Percentiles rank a stretch among this genome's conserved stretches.
These are phyloP conservation scores for Hylomyscus alleni DNA, from an alignment of 2,797 vertebrate genomes.

Conservation along the genomic window DNA sequence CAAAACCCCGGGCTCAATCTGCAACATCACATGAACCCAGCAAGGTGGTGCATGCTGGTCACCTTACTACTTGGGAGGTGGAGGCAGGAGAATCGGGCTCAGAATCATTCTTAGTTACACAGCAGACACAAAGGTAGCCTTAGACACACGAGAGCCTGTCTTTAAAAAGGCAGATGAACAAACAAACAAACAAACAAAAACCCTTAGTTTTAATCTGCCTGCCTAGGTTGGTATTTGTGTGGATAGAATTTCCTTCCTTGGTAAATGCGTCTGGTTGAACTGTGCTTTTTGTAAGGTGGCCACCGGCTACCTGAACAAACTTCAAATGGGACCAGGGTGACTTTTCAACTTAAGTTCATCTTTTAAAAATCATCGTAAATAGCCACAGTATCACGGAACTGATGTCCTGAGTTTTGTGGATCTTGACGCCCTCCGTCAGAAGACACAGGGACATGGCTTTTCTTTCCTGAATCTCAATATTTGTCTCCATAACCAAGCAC, in stretches of 20 bases:
- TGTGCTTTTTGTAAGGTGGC: neutral
- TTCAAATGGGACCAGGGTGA: neutral
- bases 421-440: neutral
- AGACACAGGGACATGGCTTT: neutral
- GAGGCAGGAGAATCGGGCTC: neutral
- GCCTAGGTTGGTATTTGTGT: neutral
- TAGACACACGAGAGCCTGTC: neutral
- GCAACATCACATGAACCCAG: neutral
- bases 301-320: neutral
- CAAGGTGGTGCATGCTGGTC: neutral
- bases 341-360: neutral
- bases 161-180: neutral
- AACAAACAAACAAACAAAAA: neutral
- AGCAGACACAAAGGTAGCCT: neutral
- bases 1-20: neutral
- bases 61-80: neutral
- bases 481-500: neutral
- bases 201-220: neutral
- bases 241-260: neutral
- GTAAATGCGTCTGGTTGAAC: too few species aligned
- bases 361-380: neutral
- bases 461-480: neutral
- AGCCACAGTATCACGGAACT: too few species aligned
- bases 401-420: rapidly evolving
- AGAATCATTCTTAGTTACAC: neutral